Evolutionary conservation across 2,113 vertebrate genomes (phyloP).

Genomic region (Cynoglossus semilaevis): DNA sequence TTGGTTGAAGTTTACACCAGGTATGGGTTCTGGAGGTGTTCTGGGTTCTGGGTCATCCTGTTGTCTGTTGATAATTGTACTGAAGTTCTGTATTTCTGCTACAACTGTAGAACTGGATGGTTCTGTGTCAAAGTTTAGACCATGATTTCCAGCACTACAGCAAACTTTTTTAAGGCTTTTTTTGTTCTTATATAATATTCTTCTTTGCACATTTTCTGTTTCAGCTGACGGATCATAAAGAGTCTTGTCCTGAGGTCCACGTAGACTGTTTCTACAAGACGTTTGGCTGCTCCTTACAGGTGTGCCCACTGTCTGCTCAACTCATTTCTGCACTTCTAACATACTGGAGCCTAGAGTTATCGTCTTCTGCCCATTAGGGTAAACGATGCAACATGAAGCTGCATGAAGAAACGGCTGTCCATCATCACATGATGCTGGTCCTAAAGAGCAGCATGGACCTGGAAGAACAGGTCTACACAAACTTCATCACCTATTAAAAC

Average conservation of each 20-base stretch:
- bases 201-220: neutral
- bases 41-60: no score
- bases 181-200: no score
- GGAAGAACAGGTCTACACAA: constrained; percentile 37
- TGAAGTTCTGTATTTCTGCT: no score
- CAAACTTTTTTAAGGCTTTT: no score
- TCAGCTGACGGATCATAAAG: constrained; percentile 34
- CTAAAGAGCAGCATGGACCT: constrained; percentile 41
- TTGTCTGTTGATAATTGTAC: no score
- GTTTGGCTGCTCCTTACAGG: constrained; percentile 47
- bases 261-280: constrained; percentile 20
- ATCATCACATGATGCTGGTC: constrained; percentile 44
- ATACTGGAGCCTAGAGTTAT: neutral
- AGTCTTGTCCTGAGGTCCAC: constrained; percentile 30
- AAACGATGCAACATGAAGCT: constrained; percentile 30
- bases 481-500: no score
- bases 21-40: neutral
- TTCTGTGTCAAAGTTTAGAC: no score
- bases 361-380: constrained; percentile 14
- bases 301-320: constrained; percentile 1
- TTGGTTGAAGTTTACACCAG: neutral
- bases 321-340: neutral
- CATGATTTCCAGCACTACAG: no score
- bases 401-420: constrained; percentile 42
- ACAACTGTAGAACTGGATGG: no score